Evolutionary conservation across 2,797 vertebrate species (phyloP).

Genomic region (Pampus argenteus): DNA sequence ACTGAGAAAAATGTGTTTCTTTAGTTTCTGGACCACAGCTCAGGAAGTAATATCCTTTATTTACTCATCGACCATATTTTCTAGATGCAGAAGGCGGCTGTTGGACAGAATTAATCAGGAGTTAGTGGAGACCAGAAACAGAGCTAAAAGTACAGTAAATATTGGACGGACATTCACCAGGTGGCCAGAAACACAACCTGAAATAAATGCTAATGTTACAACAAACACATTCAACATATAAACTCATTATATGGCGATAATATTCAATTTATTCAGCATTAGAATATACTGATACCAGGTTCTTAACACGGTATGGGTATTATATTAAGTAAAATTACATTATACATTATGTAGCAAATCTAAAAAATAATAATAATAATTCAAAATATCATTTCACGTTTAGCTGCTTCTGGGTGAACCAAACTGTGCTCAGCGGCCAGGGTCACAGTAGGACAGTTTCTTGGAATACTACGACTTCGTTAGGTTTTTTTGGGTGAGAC

Average conservation of each 20-base stretch:
- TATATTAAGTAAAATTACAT: not conserved
- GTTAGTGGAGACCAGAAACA: not conserved
- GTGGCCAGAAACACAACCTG: not conserved
- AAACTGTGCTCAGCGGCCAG: not conserved
- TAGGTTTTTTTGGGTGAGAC: slow-evolving; percentile 50
- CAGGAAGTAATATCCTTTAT: not conserved
- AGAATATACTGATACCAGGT: not conserved
- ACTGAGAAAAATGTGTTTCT: not conserved
- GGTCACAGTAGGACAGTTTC: slow-evolving; percentile 53
- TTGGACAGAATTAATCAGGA: not conserved
- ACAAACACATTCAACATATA: not conserved
- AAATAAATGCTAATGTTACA: not conserved
- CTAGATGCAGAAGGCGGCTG: not conserved
- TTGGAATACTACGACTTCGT: slow-evolving; percentile 28
- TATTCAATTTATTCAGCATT: not conserved
- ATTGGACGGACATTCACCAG: not conserved
- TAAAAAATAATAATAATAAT: not conserved
- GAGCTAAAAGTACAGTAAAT: not conserved
- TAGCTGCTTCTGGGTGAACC: not conserved
- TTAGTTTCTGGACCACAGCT: not conserved
- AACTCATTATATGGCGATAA: slow-evolving; percentile 9
- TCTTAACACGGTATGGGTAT: too few species aligned
- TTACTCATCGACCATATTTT: not conserved
- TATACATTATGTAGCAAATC: not conserved
- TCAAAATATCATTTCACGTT: not conserved